These are phyloP conservation scores for Pogoniulus pusillus DNA, from an alignment of 2,797 vertebrate genomes.

Conservation along the genomic window DNA sequence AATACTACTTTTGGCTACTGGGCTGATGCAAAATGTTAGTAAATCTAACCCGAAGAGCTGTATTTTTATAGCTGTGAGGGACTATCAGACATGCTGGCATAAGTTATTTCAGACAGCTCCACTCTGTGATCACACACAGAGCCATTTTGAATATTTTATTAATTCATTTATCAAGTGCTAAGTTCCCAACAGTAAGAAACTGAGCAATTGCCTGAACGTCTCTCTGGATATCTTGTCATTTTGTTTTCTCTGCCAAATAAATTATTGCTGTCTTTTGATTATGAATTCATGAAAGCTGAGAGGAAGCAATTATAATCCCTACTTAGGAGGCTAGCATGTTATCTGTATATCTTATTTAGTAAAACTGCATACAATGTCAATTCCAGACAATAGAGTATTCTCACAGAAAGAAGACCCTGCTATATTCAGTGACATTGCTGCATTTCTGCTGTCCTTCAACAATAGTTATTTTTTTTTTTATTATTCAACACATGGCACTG, in stretches of 20 bases:
- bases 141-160: conserved; percentile 12
- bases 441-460: background rate
- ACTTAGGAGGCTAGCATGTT: background rate
- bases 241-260: conserved; percentile 17
- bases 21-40: background rate
- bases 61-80: conserved; percentile 7
- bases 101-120: conserved; percentile 13
- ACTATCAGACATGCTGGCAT: background rate
- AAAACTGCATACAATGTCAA: background rate
- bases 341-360: background rate
- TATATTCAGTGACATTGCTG: background rate
- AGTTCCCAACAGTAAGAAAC: background rate
- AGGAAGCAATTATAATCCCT: conserved; percentile 12
- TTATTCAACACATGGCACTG: background rate
- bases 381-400: background rate
- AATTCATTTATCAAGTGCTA: conserved; percentile 27
- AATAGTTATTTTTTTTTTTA: background rate
- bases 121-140: background rate
- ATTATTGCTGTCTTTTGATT: conserved; percentile 19
- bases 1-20: conserved; percentile 9
- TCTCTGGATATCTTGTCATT: background rate
- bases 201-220: background rate
- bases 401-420: background rate
- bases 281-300: conserved; percentile 8
- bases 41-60: background rate